Evolutionary conservation across 2,888 invertebrate genomes (phyloP), one percentile per base, ranked within the genome.

Genomic region (Thecocarcelia acutangulata): DNA sequence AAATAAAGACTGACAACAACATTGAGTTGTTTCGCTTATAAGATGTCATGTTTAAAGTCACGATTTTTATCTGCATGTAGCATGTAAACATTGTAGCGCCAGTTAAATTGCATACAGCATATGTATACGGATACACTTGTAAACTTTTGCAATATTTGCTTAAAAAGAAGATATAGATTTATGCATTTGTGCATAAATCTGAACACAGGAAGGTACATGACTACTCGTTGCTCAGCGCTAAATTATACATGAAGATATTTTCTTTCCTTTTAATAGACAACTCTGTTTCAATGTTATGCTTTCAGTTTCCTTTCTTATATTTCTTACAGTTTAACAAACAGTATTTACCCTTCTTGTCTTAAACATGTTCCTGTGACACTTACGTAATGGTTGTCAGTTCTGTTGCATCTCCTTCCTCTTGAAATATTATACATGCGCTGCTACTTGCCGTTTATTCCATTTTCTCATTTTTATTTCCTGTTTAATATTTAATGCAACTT

Each of bases 351-450:
- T 52, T 40, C 61, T 66, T 66, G 54, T 40, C 33, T 63, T 54
- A 17, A 68, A 40, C 48, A 61, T 50, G 42, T 72, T 73, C 68
- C 40, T 73, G 48, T 48, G 68, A 73, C 46, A 78, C 59, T 79
- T 37, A 61, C 37, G 40, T 59, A 73, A 40, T 54, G 44, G 63
- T 63, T 63, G 52, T 50, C 24, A 17, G 59, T 21, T 48, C n/a
- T 37, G 13, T 12, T 70, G 5, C 8, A 12, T 37, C 3, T 17
- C 37, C n/a, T 68, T 21, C 13, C 17, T 12, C 12, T 28, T 28
- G 19, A 17, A n/a, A 42, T 13, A 54, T 17, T 2, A 28, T n/a
- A n/a, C n/a, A n/a, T 44, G 9, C 46, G 13, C 33, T 44, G 54
- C 37, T 33, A 5, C 13, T 19, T 37, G 17, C 24, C 37, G 59